These are phyloP conservation scores for Aporrectodea caliginosa DNA, from an alignment of 1,140 invertebrate genomes.

Conservation along the genomic window DNA sequence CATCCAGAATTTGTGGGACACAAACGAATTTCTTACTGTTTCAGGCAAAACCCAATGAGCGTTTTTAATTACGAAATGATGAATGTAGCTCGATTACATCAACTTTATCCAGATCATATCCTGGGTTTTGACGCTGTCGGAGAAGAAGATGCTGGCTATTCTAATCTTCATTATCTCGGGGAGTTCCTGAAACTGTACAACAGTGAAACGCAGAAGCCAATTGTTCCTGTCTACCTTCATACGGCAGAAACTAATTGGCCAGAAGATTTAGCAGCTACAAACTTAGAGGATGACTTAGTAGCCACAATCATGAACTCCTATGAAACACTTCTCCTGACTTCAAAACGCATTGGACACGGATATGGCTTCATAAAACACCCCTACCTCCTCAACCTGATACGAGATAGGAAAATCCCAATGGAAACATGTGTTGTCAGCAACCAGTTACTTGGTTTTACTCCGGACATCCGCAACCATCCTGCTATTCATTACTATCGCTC, in stretches of 20 bases:
- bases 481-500: constrained; percentile 37
- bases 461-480: constrained; percentile 41
- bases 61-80: constrained; percentile 12
- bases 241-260: constrained; percentile 43
- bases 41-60: background rate
- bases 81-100: constrained; percentile 17
- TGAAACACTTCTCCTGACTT: constrained; percentile 37
- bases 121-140: constrained; percentile 39
- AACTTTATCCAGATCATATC: constrained; percentile 39
- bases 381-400: constrained; percentile 37
- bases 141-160: constrained; percentile 43
- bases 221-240: constrained; percentile 39
- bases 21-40: constrained; percentile 32
- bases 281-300: constrained; percentile 34
- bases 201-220: constrained; percentile 13
- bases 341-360: constrained; percentile 40
- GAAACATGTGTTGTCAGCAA: constrained; percentile 41
- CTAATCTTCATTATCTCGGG: constrained; percentile 37
- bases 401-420: constrained; percentile 36
- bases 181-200: constrained; percentile 22
- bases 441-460: constrained; percentile 39
- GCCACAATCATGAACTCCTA: constrained; percentile 38
- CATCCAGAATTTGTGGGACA: constrained; percentile 38
- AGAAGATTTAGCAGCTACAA: constrained; percentile 37
- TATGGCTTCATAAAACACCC: constrained; percentile 39